A percentile compares a stretch with the other conserved stretches of the same genome.
phyloP scores from a whole-genome alignment of 2,888 invertebrate species.

The Drosophila tripunctata region DNA sequence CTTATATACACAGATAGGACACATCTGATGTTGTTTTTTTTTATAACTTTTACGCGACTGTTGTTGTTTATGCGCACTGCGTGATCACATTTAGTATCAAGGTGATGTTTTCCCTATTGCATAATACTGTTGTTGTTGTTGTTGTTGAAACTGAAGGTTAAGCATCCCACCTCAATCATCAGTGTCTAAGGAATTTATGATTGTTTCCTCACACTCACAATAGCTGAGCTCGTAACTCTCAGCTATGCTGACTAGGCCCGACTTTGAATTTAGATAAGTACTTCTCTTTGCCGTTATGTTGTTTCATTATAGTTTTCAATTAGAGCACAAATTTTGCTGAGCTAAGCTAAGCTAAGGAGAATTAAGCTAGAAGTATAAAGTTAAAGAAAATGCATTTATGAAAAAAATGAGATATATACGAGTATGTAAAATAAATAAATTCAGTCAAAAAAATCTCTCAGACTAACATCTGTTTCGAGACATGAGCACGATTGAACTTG shows the following conservation, averaged over 20 bases:
- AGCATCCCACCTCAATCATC: slow-evolving; percentile 28
- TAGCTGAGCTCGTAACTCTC: slow-evolving; percentile 26
- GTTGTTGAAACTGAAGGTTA: slow-evolving; percentile 25
- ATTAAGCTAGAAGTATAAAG: too few relatives aligned
- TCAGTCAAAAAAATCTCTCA: too few relatives aligned
- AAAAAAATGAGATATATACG: too few relatives aligned
- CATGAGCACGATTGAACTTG: too few relatives aligned
- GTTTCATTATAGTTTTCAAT: slow-evolving; percentile 7
- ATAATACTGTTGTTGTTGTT: slow-evolving; percentile 9
- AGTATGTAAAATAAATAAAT: too few relatives aligned
- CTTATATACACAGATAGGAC: slow-evolving; percentile 36
- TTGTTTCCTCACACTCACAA: slow-evolving; percentile 21
- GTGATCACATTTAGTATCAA: slow-evolving; percentile 71
- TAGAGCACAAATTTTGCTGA: not conserved
- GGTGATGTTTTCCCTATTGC: slow-evolving; percentile 16
- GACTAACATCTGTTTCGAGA: too few relatives aligned
- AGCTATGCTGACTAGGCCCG: slow-evolving; percentile 1
- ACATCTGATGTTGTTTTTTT: slow-evolving; percentile 30
- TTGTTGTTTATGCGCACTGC: slow-evolving; percentile 69
- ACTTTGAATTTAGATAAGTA: not conserved
- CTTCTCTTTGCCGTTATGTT: not conserved
- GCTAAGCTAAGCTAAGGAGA: not conserved
- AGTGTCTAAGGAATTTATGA: slow-evolving; percentile 12
- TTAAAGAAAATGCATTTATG: too few relatives aligned
- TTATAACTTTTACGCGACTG: slow-evolving; percentile 50